Evolutionary conservation across 2,888 invertebrate genomes (phyloP).

Genomic region (Sylvicola cinctus): DNA sequence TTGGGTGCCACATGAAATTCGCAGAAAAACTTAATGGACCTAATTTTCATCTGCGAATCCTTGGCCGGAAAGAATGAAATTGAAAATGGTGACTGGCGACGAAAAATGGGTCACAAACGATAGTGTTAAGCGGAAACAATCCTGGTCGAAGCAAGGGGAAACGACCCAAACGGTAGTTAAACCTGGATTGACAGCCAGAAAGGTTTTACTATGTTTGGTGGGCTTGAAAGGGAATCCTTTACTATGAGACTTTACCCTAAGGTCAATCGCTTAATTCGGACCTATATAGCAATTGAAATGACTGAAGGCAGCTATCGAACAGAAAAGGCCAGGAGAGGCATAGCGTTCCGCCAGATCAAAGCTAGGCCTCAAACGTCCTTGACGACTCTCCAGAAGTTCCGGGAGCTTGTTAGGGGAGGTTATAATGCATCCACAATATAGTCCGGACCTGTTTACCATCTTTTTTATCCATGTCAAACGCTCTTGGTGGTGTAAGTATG

Average conservation of each 20-base stretch:
- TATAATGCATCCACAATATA: too few species aligned
- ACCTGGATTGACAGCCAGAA: slow-evolving; percentile 8
- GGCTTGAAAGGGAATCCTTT: slow-evolving; percentile 10
- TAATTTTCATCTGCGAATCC: slow-evolving; percentile 8
- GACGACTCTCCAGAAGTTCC: slow-evolving; percentile 10
- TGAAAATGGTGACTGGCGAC: slow-evolving; percentile 9
- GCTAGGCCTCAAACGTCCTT: slow-evolving; percentile 3
- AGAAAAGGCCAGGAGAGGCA: slow-evolving; percentile 7
- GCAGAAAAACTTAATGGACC: slow-evolving; percentile 4
- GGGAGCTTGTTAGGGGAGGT: slow-evolving; percentile 10
- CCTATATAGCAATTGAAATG: slow-evolving; percentile 10
- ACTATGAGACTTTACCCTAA: slow-evolving; percentile 8
- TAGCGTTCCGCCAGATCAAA: slow-evolving; percentile 3
- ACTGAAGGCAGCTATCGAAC: slow-evolving; percentile 9
- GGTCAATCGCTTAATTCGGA: slow-evolving; percentile 8
- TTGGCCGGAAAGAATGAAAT: slow-evolving; percentile 9
- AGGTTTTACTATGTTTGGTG: slow-evolving; percentile 11
- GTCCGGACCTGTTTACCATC: too few species aligned
- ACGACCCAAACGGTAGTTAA: slow-evolving; percentile 7
- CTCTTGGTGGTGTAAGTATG: too few species aligned
- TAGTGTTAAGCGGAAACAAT: slow-evolving; percentile 5
- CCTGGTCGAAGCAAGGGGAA: slow-evolving; percentile 7
- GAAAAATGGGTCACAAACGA: slow-evolving; percentile 10
- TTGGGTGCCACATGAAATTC: slow-evolving; percentile 6
- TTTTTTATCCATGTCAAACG: too few species aligned